Evolutionary conservation across 2,797 vertebrate genomes (phyloP).

Genomic region (Lacerta viridis): DNA sequence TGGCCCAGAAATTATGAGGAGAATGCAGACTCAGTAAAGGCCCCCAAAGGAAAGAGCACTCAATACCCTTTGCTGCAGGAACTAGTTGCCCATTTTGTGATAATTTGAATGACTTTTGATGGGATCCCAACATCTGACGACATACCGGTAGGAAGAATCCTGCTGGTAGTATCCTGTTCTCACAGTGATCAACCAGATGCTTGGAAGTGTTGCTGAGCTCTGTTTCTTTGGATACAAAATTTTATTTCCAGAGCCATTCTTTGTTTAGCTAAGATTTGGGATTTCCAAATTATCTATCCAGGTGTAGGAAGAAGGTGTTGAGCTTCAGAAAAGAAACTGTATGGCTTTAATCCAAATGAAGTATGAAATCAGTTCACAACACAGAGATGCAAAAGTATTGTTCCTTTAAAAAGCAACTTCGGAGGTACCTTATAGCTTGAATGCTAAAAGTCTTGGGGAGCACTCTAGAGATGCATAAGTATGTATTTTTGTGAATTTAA

Average conservation of each 20-base stretch:
- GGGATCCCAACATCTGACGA: not conserved
- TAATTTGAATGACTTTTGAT: conserved; percentile 46
- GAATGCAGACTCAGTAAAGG: not conserved
- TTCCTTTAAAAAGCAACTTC: too few species aligned
- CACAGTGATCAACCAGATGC: too few species aligned
- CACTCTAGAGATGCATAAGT: too few species aligned
- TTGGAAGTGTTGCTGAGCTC: not conserved
- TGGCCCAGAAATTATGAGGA: too few species aligned
- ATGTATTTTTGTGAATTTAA: too few species aligned
- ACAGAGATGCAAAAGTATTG: not conserved
- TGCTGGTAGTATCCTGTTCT: conserved; percentile 7
- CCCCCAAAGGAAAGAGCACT: conserved; percentile 36
- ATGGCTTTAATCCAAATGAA: not conserved
- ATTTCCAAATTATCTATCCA: not conserved
- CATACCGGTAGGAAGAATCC: conserved; percentile 6
- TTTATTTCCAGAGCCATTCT: not conserved
- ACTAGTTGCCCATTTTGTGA: not conserved
- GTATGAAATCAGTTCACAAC: not conserved
- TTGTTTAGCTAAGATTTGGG: not conserved
- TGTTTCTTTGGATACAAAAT: not conserved
- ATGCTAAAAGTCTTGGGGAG: too few species aligned
- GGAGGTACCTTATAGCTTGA: too few species aligned
- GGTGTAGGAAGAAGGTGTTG: not conserved
- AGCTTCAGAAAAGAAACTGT: not conserved
- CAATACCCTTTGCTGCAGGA: not conserved